These are phyloP conservation scores for Orestias chungarensis DNA, from an alignment of 2,797 vertebrate species.

Conservation along the genomic window DNA sequence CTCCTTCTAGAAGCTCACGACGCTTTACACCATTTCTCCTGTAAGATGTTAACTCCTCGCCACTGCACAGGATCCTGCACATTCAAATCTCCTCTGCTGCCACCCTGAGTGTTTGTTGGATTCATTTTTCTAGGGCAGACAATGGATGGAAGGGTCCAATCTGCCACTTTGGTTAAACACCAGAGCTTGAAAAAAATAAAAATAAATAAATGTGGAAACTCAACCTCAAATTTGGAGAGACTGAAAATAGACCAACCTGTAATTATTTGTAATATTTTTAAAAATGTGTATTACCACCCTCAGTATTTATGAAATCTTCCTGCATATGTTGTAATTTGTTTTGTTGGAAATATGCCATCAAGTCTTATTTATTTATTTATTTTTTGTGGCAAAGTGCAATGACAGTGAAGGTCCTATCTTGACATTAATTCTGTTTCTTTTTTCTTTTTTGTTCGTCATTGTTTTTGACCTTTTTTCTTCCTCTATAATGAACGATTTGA, in stretches of 20 bases:
- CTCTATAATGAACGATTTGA: slow-evolving; percentile 69
- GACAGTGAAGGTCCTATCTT: slow-evolving; percentile 86
- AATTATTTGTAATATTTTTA: slow-evolving; percentile 68
- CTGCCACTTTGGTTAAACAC: slow-evolving; percentile 23
- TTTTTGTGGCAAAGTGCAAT: slow-evolving; percentile 98
- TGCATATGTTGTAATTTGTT: slow-evolving; percentile 62
- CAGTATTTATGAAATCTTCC: slow-evolving; percentile 75
- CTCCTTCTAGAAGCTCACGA: slow-evolving; percentile 92
- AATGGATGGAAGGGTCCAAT: not conserved
- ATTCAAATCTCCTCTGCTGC: slow-evolving; percentile 93
- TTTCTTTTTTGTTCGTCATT: slow-evolving; percentile 70
- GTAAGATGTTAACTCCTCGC: slow-evolving; percentile 96
- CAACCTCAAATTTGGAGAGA: slow-evolving; percentile 23
- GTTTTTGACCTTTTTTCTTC: slow-evolving; percentile 72
- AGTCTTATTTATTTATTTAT: slow-evolving; percentile 74
- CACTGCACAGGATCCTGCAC: slow-evolving; percentile 94
- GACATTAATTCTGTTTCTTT: slow-evolving; percentile 63
- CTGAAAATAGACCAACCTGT: slow-evolving; percentile 54
- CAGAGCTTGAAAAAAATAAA: not conserved
- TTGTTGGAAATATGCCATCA: slow-evolving; percentile 68
- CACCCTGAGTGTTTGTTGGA: slow-evolving; percentile 77
- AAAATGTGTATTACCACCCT: slow-evolving; percentile 59
- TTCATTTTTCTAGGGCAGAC: not conserved
- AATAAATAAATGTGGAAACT: not conserved
- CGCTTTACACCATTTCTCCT: slow-evolving; percentile 95